Evolutionary conservation across 2,113 vertebrate genomes (phyloP).

Genomic region (Paralichthys olivaceus): DNA sequence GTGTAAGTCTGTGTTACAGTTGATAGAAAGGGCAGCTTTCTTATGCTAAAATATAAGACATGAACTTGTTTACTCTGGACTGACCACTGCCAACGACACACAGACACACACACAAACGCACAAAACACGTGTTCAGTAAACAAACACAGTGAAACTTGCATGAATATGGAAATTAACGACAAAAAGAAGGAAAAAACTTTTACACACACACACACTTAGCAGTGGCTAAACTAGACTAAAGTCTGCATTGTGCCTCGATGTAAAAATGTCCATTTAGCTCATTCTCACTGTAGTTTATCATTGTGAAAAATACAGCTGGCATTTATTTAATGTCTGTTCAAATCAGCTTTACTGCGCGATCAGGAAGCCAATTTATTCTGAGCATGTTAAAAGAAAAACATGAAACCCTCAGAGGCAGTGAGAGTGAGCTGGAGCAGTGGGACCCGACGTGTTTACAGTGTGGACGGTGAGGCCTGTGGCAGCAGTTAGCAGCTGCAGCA

Average conservation of each 20-base stretch:
- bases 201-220: neutral
- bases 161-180: neutral
- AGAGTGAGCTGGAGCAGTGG: neutral
- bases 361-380: neutral
- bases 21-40: conserved; percentile 36
- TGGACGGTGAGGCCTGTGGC: neutral
- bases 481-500: no score
- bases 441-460: no score
- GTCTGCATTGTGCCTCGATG: neutral
- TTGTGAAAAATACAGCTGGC: neutral
- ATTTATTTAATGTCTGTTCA: neutral
- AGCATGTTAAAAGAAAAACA: neutral
- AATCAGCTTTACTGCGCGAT: neutral
- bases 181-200: neutral
- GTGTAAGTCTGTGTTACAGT: conserved; percentile 3
- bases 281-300: neutral
- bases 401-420: neutral
- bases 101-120: neutral
- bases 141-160: neutral
- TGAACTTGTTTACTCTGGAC: conserved; percentile 38
- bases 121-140: neutral
- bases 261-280: no score
- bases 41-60: conserved; percentile 52
- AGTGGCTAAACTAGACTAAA: neutral
- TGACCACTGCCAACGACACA: neutral